Percentiles rank a stretch among this genome's conserved stretches.
phyloP scores from a whole-genome alignment of 2,797 vertebrate genomes.

The Chelidonichthys spinosus region DNA sequence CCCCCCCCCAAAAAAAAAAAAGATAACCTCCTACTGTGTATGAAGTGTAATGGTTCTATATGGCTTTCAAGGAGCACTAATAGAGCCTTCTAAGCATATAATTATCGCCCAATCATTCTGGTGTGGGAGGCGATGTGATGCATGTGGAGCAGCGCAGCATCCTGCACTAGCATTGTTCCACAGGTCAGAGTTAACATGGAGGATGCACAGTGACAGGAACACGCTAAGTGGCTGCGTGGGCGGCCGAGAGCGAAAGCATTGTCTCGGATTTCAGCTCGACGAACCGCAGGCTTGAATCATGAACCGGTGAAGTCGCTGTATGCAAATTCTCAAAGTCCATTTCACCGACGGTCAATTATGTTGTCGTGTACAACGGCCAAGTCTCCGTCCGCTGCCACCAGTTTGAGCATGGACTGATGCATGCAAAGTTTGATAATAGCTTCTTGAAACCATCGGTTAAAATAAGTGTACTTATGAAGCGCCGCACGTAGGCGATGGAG shows the following conservation, averaged over 20 bases:
- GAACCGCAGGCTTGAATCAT: conserved; percentile 56
- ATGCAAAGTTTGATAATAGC: not conserved
- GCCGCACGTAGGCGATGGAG: not conserved
- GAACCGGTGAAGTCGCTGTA: conserved; percentile 53
- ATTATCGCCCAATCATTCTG: conserved; percentile 72
- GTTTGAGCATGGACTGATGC: no score
- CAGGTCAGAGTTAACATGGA: conserved; percentile 55
- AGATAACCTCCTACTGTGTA: conserved; percentile 43
- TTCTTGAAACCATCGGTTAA: not conserved
- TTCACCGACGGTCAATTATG: conserved; percentile 51
- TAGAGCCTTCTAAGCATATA: conserved; percentile 59
- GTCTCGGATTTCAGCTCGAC: conserved; percentile 52
- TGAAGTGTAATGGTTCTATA: conserved; percentile 48
- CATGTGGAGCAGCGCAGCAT: conserved; percentile 51
- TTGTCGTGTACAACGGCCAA: not conserved
- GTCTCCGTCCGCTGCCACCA: not conserved
- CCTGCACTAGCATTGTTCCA: conserved; percentile 44
- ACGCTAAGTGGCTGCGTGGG: conserved; percentile 47
- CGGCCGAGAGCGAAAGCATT: conserved; percentile 1
- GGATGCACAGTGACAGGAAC: conserved; percentile 29
- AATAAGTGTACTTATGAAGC: not conserved
- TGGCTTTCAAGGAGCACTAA: conserved; percentile 64
- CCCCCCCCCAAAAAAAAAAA: not conserved
- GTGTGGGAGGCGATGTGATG: conserved; percentile 70
- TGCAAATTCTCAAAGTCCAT: conserved; percentile 45